Base-by-base conservation (phyloP, 2,797 vertebrate species). In the Linurgus olivaceus region DNA sequence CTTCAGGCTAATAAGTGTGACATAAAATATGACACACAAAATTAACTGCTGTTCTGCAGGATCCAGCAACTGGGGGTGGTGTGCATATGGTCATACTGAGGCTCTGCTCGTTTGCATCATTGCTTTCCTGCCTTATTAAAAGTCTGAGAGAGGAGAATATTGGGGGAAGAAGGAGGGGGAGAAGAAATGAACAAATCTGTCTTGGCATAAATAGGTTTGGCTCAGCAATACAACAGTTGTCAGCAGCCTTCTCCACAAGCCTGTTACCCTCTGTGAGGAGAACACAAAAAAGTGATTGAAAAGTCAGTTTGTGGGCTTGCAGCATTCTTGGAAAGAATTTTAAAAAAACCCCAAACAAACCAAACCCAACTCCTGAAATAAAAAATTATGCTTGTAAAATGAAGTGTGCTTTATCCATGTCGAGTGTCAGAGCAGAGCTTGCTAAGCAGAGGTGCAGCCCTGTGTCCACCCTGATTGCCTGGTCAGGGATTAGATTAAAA, bases 1-100 rank as follows among this genome's bases (percentile, higher is more conserved):
- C 62, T 96, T 91, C 44, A 88, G 85, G 93, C 85, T 90, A 75
- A 29, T 82, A 90, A 93, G 50, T 86, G 50, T 85, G 87, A 90
- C 87, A 88, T 73, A 90, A 94, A 94, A 94, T 81, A 58, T 44
- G 74, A 91, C 91, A 87, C 48, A 72, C 23, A 90, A 70, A 91
- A 93, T 95, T 86, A 96, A 91, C 70, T 68, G 67, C 90, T 71
- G 58, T 28, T 2, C 55, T 81, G 57, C 59, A 80, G 76, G 70
- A 94, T 83, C 81, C 68, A 86, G 74, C 72, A 52, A 54, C 29
- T 47, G 87, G 66, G 77, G 52, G 38, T 79, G 87, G 81, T 92
- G 75, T 91, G 74, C 87, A 67, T 86, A 74, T 86, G 88, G 76
- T 83, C 86, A 80, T 24, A 80, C 61, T 50, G 81, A 86, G 61